These are phyloP conservation scores for Trachelus iudaicus DNA, from an alignment of 2,888 invertebrate genomes.

Conservation along the genomic window DNA sequence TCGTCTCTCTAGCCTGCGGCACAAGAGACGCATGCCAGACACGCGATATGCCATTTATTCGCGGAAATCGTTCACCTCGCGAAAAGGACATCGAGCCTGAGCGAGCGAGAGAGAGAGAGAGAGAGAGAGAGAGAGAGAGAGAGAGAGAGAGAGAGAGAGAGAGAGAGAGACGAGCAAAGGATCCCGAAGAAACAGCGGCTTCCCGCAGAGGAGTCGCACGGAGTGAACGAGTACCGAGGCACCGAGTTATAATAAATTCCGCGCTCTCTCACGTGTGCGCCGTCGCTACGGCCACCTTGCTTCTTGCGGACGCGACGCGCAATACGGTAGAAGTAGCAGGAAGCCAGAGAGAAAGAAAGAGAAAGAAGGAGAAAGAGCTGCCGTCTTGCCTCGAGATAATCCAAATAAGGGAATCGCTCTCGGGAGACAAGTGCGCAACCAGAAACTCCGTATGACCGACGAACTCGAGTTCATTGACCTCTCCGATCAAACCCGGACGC, in stretches of 20 bases:
- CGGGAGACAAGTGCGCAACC: conserved; percentile 56
- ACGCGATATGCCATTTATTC: neutral
- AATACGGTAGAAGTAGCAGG: neutral
- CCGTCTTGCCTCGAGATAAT: conserved; percentile 10
- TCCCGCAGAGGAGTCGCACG: conserved; percentile 1
- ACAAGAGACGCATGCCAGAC: neutral
- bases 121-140: neutral
- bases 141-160: neutral
- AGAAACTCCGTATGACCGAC: conserved; percentile 54
- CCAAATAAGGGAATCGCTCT: conserved; percentile 59
- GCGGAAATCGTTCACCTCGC: neutral
- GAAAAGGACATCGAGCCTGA: no score
- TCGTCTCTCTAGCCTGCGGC: no score
- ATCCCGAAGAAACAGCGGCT: neutral
- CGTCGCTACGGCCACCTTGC: neutral
- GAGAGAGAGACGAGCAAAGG: neutral
- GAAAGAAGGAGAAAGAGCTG: conserved; percentile 10
- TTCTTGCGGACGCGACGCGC: conserved; percentile 1
- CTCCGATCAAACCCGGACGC: conserved; percentile 35
- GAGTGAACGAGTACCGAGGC: neutral
- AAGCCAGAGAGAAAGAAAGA: conserved; percentile 11
- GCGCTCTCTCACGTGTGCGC: neutral
- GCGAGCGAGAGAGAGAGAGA: neutral
- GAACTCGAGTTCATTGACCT: conserved; percentile 38
- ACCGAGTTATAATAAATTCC: conserved; percentile 9